Conservation (phyloP, 2,797 vertebrate genomes). For the Gallirallus australis region DNA sequence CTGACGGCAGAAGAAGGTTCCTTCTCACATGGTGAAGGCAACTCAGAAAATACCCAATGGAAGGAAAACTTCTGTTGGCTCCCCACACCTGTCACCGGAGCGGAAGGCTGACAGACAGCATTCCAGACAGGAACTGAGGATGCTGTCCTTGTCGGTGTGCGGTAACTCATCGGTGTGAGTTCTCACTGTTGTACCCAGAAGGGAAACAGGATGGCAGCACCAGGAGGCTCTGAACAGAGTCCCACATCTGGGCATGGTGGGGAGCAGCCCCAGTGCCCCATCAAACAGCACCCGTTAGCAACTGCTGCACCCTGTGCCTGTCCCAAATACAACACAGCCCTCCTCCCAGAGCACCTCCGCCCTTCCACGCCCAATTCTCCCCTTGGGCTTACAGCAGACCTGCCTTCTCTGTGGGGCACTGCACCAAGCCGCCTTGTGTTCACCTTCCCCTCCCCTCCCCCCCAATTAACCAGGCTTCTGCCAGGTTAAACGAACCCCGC, state of each 20-base stretch:
- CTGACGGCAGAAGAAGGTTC: not conserved
- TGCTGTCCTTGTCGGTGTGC: not conserved
- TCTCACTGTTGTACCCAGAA: not conserved
- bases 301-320: not conserved
- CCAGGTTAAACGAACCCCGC: not conserved
- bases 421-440: not conserved
- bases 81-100: no score
- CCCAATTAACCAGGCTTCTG: not conserved
- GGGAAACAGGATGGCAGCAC: not conserved
- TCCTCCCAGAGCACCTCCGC: accelerated
- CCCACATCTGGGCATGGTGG: not conserved
- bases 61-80: not conserved
- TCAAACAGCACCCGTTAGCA: not conserved
- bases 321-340: not conserved
- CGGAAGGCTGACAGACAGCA: not conserved
- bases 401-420: not conserved
- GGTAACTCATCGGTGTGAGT: not conserved
- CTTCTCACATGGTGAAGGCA: not conserved
- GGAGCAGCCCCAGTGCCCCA: not conserved
- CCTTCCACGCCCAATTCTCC: not conserved
- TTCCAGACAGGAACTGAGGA: not conserved
- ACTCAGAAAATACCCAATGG: not conserved
- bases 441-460: accelerated
- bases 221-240: not conserved
- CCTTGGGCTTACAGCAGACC: not conserved